These are phyloP conservation scores for Sinelater perroti DNA, from an alignment of 2,888 invertebrate species.

Conservation along the genomic window DNA sequence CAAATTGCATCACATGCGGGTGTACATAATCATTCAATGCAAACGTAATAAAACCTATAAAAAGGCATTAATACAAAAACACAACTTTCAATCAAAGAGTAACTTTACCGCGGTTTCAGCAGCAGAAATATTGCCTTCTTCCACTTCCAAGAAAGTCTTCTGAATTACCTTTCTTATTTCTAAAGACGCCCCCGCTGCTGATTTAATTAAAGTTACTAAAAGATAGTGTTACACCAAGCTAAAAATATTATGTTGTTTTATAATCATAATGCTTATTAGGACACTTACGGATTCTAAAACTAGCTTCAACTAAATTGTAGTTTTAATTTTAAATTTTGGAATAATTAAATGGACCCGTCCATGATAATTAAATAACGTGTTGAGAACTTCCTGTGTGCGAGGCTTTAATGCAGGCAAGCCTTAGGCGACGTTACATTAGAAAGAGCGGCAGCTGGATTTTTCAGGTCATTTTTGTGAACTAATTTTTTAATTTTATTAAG, in stretches of 20 bases:
- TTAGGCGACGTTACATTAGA: slow-evolving; percentile 50
- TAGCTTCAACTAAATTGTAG: slow-evolving; percentile 62
- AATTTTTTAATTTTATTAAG: slow-evolving; percentile 52
- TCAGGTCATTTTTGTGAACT: slow-evolving; percentile 44
- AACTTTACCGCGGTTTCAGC: too few relatives aligned
- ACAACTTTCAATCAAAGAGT: too few relatives aligned
- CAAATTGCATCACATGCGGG: too few relatives aligned
- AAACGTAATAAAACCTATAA: neutral
- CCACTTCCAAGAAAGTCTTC: too few relatives aligned
- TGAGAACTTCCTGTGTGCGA: slow-evolving; percentile 30
- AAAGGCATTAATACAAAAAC: too few relatives aligned
- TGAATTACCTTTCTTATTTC: neutral
- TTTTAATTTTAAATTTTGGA: slow-evolving; percentile 44
- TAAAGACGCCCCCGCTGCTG: too few relatives aligned
- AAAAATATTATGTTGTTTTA: neutral
- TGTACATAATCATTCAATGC: neutral
- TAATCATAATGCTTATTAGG: neutral
- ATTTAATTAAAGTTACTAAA: neutral
- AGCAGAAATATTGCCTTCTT: too few relatives aligned
- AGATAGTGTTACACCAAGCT: neutral
- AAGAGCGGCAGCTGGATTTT: slow-evolving; percentile 48
- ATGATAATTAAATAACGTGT: slow-evolving; percentile 13
- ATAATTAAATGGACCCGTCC: slow-evolving; percentile 36
- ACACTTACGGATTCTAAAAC: slow-evolving; percentile 68
- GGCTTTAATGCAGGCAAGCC: slow-evolving; percentile 39